Evolutionary conservation across 1,140 invertebrate genomes (phyloP).

Genomic region (Drosophila persimilis): DNA sequence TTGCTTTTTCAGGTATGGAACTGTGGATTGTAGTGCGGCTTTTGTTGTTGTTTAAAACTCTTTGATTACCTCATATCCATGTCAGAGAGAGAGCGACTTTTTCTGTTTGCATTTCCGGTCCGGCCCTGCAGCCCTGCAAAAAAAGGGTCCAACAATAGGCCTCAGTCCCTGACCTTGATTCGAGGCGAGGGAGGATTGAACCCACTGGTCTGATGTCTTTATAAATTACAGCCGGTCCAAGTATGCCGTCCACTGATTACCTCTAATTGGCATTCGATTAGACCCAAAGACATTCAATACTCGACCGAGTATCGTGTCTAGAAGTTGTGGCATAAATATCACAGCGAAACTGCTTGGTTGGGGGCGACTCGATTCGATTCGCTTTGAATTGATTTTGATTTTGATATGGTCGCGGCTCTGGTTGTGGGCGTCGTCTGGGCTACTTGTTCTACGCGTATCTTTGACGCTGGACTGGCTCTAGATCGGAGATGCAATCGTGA

Average conservation of each 20-base stretch:
- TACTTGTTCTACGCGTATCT: conserved; percentile 40
- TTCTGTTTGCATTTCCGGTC: conserved; percentile 64
- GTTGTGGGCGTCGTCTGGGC: conserved; percentile 37
- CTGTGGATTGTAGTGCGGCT: conserved; percentile 26
- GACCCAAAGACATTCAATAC: conserved; percentile 16
- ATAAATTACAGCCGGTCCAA: conserved; percentile 39
- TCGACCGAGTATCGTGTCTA: neutral
- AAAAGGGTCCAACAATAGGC: conserved; percentile 16
- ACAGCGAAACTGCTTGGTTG: conserved; percentile 17
- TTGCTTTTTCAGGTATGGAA: neutral
- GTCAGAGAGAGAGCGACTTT: conserved; percentile 44
- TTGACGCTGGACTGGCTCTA: neutral
- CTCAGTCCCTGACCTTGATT: conserved; percentile 7
- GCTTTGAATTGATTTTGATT: conserved; percentile 3
- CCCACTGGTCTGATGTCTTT: neutral
- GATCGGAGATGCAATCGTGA: conserved; percentile 20
- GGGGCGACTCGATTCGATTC: conserved; percentile 29
- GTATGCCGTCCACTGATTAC: conserved; percentile 49
- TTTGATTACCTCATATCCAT: conserved; percentile 80
- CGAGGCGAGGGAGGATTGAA: conserved; percentile 29
- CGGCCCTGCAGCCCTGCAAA: neutral
- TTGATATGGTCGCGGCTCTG: neutral
- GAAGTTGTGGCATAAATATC: conserved; percentile 47
- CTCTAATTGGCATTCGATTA: conserved; percentile 58
- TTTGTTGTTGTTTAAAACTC: conserved; percentile 74